phyloP scores from a whole-genome alignment of 2,888 invertebrate species.

The Leptinotarsa tumamoca region DNA sequence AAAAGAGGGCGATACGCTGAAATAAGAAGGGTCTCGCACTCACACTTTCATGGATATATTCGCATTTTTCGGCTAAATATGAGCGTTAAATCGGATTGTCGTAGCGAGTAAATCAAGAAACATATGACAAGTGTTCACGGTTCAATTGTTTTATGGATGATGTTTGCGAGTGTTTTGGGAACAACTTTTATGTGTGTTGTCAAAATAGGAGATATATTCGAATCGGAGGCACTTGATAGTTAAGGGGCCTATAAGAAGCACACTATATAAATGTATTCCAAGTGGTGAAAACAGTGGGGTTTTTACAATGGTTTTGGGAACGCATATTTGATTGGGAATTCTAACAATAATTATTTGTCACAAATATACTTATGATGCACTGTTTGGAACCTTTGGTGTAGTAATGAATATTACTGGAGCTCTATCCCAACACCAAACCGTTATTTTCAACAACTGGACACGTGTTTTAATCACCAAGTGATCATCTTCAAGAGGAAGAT shows the following conservation, averaged over 20 bases:
- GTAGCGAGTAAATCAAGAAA: constrained; percentile 34
- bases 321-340: too few relatives aligned
- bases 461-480: too few relatives aligned
- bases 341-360: too few relatives aligned
- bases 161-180: constrained; percentile 30
- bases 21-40: constrained; percentile 40
- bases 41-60: constrained; percentile 43
- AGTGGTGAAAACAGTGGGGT: too few relatives aligned
- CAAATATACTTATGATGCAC: too few relatives aligned
- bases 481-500: too few relatives aligned
- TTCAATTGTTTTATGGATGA: constrained; percentile 39
- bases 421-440: too few relatives aligned
- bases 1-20: constrained; percentile 33
- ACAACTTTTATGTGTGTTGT: constrained; percentile 19
- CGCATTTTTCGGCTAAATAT: constrained; percentile 41
- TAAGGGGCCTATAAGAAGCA: not conserved
- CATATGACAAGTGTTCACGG: constrained; percentile 47
- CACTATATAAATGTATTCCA: not conserved
- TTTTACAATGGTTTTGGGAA: too few relatives aligned
- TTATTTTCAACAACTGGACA: too few relatives aligned
- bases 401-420: too few relatives aligned
- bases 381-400: too few relatives aligned
- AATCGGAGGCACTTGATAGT: constrained; percentile 11
- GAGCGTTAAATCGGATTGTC: constrained; percentile 45
- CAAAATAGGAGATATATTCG: constrained; percentile 24